Base-by-base conservation (phyloP, 1,140 invertebrate genomes). In the Dolichoris vasculosae region DNA sequence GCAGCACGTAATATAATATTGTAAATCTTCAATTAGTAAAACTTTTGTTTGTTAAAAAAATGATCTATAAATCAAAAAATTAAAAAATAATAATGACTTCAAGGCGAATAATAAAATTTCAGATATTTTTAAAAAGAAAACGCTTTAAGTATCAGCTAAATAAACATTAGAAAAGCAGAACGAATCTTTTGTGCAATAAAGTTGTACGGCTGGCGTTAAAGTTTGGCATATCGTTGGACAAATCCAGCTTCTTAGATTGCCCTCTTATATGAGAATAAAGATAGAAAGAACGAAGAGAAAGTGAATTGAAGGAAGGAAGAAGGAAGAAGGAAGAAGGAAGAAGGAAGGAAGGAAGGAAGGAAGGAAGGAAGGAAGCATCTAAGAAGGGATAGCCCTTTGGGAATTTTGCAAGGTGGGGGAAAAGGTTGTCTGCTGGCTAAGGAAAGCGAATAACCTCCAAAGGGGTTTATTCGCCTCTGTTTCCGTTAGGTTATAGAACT, bases 371-470 rank as follows among this genome's bases (percentile, higher is more conserved):
- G 69, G 35, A 46, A 51, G 43, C 15, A 48, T 32, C 30, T n/a
- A 46, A 51, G 73, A 40, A 26, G 40, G n/a, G 48, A 77, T 32
- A 77, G 20, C 46, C 75, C 75, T 77, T 77, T 13, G 30, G 4
- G 46, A 48, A 11, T 15, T 51, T 8, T 46, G 17, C n/a, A 3
- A n/a, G n/a, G 75, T 48, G 46, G 75, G 46, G 46, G 75, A 55
- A 38, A 77, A 77, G 75, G 46, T 77, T 55, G 75, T 77, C 75
- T 77, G 46, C n/a, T 73, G 38, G n/a, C 30, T 30, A 77, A 32
- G 48, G 26, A 48, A 48, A 55, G 75, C 75, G 75, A 77, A 77
- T 55, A 77, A 77, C 75, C 75, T 77, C 75, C 46, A 38, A 51
- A 55, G 75, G 75, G 55, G 75, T 77, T 77, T 77, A 40, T 77